A percentile compares a stretch with the other conserved stretches of the same genome.
phyloP scores from a whole-genome alignment of 2,888 invertebrate species.

The Epirrhoe tristata region DNA sequence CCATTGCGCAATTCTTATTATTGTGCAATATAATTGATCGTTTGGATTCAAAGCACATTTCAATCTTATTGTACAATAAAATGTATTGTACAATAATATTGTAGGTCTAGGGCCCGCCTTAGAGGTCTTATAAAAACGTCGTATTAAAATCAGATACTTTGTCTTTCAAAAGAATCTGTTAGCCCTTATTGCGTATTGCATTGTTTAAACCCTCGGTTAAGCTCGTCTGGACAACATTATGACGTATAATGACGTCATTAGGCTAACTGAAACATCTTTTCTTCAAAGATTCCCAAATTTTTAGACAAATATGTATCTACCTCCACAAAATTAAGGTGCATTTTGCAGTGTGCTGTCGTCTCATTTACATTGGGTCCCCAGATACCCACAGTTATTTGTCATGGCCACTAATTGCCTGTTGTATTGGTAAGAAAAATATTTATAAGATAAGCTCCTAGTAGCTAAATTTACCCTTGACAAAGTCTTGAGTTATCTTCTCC shows the following conservation, averaged over 20 bases:
- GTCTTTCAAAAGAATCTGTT: neutral
- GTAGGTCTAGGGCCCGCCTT: too few species aligned
- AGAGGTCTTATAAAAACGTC: neutral
- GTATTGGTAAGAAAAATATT: slow-evolving; percentile 52
- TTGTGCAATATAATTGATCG: too few species aligned
- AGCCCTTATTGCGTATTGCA: slow-evolving; percentile 21
- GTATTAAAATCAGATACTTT: neutral
- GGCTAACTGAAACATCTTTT: slow-evolving; percentile 69
- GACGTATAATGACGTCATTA: slow-evolving; percentile 77
- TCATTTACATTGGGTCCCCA: slow-evolving; percentile 51
- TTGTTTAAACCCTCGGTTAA: slow-evolving; percentile 57
- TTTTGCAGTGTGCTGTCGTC: slow-evolving; percentile 17
- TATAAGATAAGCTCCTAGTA: slow-evolving; percentile 3
- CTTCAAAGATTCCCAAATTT: slow-evolving; percentile 53
- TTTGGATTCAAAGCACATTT: too few species aligned
- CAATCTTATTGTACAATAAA: too few species aligned
- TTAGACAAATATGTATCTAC: slow-evolving; percentile 54
- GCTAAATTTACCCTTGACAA: neutral
- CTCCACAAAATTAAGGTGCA: slow-evolving; percentile 29
- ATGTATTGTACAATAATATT: too few species aligned
- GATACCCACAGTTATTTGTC: slow-evolving; percentile 64
- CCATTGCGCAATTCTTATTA: too few species aligned
- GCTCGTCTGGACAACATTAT: slow-evolving; percentile 66
- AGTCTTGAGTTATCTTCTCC: neutral
- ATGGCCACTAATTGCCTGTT: slow-evolving; percentile 67